Base-by-base conservation (phyloP, 2,797 vertebrate genomes). In the Paguma larvata region DNA sequence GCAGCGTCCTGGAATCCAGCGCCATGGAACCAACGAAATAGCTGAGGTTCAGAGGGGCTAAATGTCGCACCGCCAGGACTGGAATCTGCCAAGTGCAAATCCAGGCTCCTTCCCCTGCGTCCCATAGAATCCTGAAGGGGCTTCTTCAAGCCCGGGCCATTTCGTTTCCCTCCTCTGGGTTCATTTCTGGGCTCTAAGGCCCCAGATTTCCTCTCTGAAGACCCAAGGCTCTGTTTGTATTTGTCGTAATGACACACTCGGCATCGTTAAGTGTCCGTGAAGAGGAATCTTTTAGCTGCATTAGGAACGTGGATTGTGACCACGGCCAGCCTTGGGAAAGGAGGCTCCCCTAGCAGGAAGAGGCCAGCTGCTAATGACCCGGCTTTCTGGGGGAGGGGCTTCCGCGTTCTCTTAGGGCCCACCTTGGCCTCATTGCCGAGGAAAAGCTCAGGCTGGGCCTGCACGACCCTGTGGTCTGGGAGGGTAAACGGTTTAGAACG, bases 221-320 rank as follows among this genome's bases (percentile, higher is more conserved):
- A 96, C 93, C 53, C 59, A 94, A 95, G 68, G 77, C 96, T 97
- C 94, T 97, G 84, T 97, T 97, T 96, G 95, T 93, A 97, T 98
- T 95, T 89, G 84, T 89, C 21, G 0, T 96, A 91, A 95, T 95
- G 94, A 89, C 95, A 97, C 91, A 95, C 96, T 97, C 46, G 11
- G 96, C 85, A 89, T 96, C 97, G 94, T 95, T 94, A 97, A 96
- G 87, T 95, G 93, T 98, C 97, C 89, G 0, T 97, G 96, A 62
- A 94, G 94, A 98, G 96, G 92, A 97, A 97, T 98, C 94, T 97
- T 98, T 98, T 95, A 98, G 94, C 98, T 97, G 85, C 96, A 93
- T 97, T 97, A 95, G 88, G 96, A 96, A 94, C 93, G n/a, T 77
- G 95, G 83, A 75, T 97, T 84, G 2, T 11, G 94, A 87, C 93